A percentile compares a stretch with the other conserved stretches of the same genome.
Conservation (phyloP, 2,113 vertebrate species). For the Cichladusa arquata region DNA sequence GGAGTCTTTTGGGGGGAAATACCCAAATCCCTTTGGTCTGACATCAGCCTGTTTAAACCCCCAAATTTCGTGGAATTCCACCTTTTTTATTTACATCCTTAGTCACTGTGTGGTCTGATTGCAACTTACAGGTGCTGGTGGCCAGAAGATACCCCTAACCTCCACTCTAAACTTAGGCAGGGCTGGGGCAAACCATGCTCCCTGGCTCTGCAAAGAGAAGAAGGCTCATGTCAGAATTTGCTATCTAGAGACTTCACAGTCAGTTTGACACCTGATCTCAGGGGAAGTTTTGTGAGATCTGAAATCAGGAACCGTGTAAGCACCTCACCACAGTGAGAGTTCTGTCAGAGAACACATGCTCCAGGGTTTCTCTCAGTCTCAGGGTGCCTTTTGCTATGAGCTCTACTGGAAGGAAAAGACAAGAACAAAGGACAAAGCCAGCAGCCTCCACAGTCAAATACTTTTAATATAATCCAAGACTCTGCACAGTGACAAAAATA, state of each 20-base stretch:
- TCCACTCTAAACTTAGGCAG: not conserved
- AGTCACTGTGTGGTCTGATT: not conserved
- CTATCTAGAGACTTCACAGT: not conserved
- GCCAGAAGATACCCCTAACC: not conserved
- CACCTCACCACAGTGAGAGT: not conserved
- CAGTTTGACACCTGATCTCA: not conserved
- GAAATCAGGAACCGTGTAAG: not conserved
- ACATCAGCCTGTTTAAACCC: not conserved
- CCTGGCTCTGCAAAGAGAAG: not conserved
- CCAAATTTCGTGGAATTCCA: not conserved
- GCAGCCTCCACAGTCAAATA: not conserved
- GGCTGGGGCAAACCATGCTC: not conserved
- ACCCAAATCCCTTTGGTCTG: not conserved
- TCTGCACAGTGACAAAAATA: not conserved
- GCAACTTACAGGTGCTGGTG: not conserved
- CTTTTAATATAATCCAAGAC: constrained; percentile 10
- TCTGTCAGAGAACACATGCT: not conserved
- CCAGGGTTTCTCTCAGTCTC: not conserved
- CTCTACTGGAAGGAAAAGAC: not conserved
- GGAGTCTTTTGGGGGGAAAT: not conserved
- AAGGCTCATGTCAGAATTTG: not conserved
- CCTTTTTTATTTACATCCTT: not conserved
- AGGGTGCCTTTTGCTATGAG: not conserved
- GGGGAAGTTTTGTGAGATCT: not conserved
- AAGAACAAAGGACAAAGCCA: not conserved